phyloP scores from a whole-genome alignment of 2,888 invertebrate species.

The Melanargia galathea region DNA sequence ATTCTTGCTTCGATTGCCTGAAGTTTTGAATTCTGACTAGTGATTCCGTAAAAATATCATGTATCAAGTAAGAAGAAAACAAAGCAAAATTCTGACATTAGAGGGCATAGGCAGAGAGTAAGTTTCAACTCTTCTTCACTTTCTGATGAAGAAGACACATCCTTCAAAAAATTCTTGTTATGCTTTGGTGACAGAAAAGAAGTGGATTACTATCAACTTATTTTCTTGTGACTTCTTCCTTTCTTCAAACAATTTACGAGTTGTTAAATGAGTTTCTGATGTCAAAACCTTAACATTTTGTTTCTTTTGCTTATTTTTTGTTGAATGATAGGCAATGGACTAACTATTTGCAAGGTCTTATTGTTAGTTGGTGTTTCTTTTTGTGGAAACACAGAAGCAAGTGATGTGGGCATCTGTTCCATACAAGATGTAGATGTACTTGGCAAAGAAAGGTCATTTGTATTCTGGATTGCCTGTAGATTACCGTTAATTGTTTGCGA shows the following conservation, averaged over 20 bases:
- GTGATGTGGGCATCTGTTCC: not conserved
- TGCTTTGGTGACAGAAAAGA: not conserved
- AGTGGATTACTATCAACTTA: too few relatives aligned
- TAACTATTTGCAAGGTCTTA: constrained; percentile 5
- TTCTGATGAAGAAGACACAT: constrained; percentile 3
- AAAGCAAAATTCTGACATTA: too few relatives aligned
- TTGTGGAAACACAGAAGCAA: constrained; percentile 2
- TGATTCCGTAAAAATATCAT: too few relatives aligned
- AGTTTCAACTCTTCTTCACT: constrained; percentile 2
- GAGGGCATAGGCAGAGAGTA: too few relatives aligned
- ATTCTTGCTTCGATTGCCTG: too few relatives aligned
- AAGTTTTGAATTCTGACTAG: too few relatives aligned
- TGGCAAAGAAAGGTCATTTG: constrained; percentile 2
- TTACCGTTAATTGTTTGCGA: not conserved
- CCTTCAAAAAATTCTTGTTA: not conserved
- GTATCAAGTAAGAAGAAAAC: too few relatives aligned
- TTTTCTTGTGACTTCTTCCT: too few relatives aligned
- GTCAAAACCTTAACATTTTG: constrained; percentile 3
- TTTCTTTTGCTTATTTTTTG: constrained; percentile 4
- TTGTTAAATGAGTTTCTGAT: constrained; percentile 4
- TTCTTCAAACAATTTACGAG: constrained; percentile 7
- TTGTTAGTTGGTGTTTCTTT: constrained; percentile 6
- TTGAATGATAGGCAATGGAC: constrained; percentile 1
- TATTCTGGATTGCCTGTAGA: constrained; percentile 2
- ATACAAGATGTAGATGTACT: not conserved